Percentiles rank a stretch among this genome's conserved stretches.
These are phyloP conservation scores for Rutilus rutilus DNA, from an alignment of 2,113 vertebrate genomes.

Conservation along the genomic window DNA sequence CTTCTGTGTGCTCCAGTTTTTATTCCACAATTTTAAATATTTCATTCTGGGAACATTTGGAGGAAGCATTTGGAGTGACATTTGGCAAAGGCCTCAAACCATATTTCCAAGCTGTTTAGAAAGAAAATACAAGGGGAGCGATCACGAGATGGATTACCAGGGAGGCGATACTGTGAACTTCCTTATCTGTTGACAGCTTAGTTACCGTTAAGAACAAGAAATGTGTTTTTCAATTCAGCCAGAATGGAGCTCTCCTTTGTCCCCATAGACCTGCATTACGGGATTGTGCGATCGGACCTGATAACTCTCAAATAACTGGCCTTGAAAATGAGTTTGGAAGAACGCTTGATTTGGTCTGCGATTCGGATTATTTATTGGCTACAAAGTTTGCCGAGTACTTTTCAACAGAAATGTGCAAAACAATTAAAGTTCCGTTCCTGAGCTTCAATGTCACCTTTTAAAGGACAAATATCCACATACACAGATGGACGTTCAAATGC, in stretches of 20 bases:
- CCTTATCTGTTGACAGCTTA: slow-evolving; percentile 81
- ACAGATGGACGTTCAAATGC: slow-evolving; percentile 10
- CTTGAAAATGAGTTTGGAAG: slow-evolving; percentile 72
- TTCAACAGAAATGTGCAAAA: slow-evolving; percentile 45
- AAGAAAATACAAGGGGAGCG: slow-evolving; percentile 79
- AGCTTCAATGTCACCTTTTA: slow-evolving; percentile 11
- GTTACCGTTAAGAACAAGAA: slow-evolving; percentile 76
- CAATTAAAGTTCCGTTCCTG: slow-evolving; percentile 28
- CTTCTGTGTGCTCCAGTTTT: slow-evolving; percentile 31
- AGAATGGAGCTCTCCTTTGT: slow-evolving; percentile 77
- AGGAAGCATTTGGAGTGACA: slow-evolving; percentile 86
- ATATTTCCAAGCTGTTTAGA: slow-evolving; percentile 85
- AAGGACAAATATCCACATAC: slow-evolving; percentile 16
- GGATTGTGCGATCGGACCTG: slow-evolving; percentile 71
- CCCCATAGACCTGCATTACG: slow-evolving; percentile 76
- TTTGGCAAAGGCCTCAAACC: slow-evolving; percentile 87
- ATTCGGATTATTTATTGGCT: slow-evolving; percentile 51
- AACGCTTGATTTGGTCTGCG: slow-evolving; percentile 68
- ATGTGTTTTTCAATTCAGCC: slow-evolving; percentile 78
- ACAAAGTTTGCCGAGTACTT: slow-evolving; percentile 45
- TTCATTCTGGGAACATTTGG: slow-evolving; percentile 76
- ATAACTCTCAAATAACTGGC: slow-evolving; percentile 78
- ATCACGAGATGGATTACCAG: slow-evolving; percentile 82
- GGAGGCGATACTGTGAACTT: slow-evolving; percentile 74
- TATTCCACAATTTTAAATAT: slow-evolving; percentile 53